Conservation (phyloP, 1,140 invertebrate genomes). For the Drosophila oshimai region DNA sequence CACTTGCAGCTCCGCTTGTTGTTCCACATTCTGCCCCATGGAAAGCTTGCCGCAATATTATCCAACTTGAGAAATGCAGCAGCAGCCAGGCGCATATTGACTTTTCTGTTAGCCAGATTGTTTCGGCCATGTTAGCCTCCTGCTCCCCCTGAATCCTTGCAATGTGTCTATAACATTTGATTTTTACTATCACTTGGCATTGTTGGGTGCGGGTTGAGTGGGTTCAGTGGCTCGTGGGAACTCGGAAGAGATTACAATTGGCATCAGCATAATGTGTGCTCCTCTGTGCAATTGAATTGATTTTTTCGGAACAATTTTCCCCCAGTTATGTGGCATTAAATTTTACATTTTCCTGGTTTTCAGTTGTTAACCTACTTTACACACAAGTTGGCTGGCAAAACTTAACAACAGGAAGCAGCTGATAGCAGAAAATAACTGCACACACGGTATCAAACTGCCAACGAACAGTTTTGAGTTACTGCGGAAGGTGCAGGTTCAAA, state of each 20-base stretch:
- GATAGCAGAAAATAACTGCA: conserved; percentile 52
- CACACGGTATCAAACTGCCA: conserved; percentile 58
- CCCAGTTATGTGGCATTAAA: conserved; percentile 44
- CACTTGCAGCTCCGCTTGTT: neutral
- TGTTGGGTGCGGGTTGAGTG: conserved; percentile 40
- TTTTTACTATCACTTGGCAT: conserved; percentile 70
- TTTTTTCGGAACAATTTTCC: conserved; percentile 49
- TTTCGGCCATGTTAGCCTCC: neutral
- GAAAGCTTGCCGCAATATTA: conserved; percentile 28
- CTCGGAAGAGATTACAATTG: conserved; percentile 42
- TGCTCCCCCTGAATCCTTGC: neutral
- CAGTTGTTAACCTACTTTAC: conserved; percentile 35
- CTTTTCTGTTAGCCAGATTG: conserved; percentile 37
- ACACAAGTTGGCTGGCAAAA: conserved; percentile 40
- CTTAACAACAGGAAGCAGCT: conserved; percentile 77
- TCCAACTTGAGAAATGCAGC: conserved; percentile 37
- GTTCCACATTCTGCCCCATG: conserved; percentile 2
- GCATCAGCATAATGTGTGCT: conserved; percentile 46
- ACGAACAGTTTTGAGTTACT: conserved; percentile 69
- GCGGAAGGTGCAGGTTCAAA: conserved; percentile 71
- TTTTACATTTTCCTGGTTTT: conserved; percentile 33
- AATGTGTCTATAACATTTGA: conserved; percentile 63
- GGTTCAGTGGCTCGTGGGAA: conserved; percentile 3
- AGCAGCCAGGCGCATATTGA: conserved; percentile 32
- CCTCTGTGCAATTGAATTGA: conserved; percentile 51